A percentile compares a stretch with the other conserved stretches of the same genome.
Evolutionary conservation across 2,888 invertebrate species (phyloP).

Genomic region (Trichogramma dendrolimi): DNA sequence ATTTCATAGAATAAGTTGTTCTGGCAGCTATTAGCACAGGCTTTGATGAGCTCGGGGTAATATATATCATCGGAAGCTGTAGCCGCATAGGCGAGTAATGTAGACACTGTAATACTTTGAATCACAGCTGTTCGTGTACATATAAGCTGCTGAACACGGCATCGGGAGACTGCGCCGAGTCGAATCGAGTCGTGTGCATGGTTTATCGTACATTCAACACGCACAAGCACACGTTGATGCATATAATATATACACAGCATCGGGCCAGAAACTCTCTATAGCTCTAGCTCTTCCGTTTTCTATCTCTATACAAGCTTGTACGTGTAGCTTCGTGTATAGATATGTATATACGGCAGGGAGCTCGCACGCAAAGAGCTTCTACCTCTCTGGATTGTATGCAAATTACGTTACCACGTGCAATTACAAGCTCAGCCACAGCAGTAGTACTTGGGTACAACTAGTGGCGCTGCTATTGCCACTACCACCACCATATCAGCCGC

Average conservation of each 20-base stretch:
- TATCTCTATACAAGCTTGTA: neutral
- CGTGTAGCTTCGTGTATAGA: too few species aligned
- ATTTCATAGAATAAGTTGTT: too few species aligned
- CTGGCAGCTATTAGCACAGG: too few species aligned
- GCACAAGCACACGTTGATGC: slow-evolving; percentile 5
- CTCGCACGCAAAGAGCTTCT: neutral
- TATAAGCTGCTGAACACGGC: too few species aligned
- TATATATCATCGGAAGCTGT: too few species aligned
- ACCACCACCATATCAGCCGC: neutral
- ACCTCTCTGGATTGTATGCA: slow-evolving; percentile 14
- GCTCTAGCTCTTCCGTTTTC: neutral
- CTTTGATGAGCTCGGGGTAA: too few species aligned
- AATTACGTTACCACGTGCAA: slow-evolving; percentile 21
- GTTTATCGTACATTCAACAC: slow-evolving; percentile 3
- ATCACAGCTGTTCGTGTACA: too few species aligned
- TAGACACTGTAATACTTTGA: too few species aligned
- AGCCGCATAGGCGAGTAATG: too few species aligned
- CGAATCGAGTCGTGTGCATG: neutral
- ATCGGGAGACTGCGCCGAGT: too few species aligned
- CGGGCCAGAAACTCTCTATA: too few species aligned
- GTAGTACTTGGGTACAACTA: neutral
- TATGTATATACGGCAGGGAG: too few species aligned
- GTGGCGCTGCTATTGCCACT: slow-evolving; percentile 4
- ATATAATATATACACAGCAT: neutral
- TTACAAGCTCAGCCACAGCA: slow-evolving; percentile 8